Percentiles rank a stretch among this genome's conserved stretches.
Evolutionary conservation across 1,140 invertebrate genomes (phyloP).

Genomic region (Lerema accius): DNA sequence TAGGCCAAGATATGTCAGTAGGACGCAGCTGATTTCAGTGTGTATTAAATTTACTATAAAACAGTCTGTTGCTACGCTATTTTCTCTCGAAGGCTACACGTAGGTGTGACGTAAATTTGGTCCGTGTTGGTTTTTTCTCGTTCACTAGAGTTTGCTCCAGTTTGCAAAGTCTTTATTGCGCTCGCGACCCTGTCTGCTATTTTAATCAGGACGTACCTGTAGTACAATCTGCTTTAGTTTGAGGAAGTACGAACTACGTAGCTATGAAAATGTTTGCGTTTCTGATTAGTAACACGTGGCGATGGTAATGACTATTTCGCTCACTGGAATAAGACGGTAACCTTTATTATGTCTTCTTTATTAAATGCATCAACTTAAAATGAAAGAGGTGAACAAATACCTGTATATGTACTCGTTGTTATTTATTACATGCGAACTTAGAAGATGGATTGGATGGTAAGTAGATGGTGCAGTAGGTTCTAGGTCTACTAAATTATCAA

Average conservation of each 20-base stretch:
- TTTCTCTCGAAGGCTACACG: slow-evolving; percentile 34
- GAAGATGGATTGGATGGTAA: too few species aligned
- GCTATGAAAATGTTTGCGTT: too few species aligned
- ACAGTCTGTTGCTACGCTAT: slow-evolving; percentile 21
- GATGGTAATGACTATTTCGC: too few species aligned
- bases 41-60: slow-evolving; percentile 21
- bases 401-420: too few species aligned
- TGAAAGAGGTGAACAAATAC: too few species aligned
- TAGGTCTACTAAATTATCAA: too few species aligned
- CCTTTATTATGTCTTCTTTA: too few species aligned
- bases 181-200: neutral
- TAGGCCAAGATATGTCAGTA: slow-evolving; percentile 44
- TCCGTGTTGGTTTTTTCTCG: slow-evolving; percentile 3
- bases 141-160: neutral
- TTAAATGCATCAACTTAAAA: too few species aligned
- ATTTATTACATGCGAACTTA: too few species aligned
- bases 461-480: too few species aligned
- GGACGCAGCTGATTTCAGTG: slow-evolving; percentile 48
- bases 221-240: neutral
- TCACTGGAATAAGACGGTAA: too few species aligned
- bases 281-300: too few species aligned
- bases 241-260: neutral
- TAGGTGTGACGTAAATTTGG: slow-evolving; percentile 30
- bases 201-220: neutral
- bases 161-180: neutral